These are phyloP conservation scores for Forficula auricularia DNA, from an alignment of 1,140 invertebrate genomes.

Conservation along the genomic window DNA sequence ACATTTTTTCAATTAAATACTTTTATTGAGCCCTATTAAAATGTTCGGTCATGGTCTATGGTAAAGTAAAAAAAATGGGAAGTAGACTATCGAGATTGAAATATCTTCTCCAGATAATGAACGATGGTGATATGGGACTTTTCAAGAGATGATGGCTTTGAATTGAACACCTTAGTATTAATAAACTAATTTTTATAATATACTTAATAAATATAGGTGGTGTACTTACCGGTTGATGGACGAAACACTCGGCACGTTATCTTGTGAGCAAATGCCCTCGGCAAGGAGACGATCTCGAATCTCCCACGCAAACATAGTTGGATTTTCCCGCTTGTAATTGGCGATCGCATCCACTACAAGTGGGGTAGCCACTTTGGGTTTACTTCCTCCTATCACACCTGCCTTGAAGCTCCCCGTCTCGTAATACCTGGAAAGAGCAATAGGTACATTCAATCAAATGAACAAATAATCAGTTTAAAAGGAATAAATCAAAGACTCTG, in stretches of 20 bases:
- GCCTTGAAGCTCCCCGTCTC: conserved; percentile 98
- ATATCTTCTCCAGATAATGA: no score
- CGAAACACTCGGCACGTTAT: conserved; percentile 96
- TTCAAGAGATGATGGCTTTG: no score
- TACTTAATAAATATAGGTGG: no score
- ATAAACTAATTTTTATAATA: no score
- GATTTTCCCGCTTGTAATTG: conserved; percentile 95
- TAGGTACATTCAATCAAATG: conserved; percentile 10
- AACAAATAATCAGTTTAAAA: background rate
- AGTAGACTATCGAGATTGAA: no score
- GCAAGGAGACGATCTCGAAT: conserved; percentile 90
- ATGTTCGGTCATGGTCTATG: no score
- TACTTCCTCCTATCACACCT: conserved; percentile 95
- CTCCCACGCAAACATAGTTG: conserved; percentile 99
- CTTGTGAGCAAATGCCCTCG: conserved; percentile 93
- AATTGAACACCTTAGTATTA: no score
- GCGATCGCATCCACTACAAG: conserved; percentile 96
- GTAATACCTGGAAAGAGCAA: conserved; percentile 79
- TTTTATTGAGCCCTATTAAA: no score
- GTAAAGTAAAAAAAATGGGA: no score
- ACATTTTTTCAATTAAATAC: no score
- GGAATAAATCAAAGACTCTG: no score
- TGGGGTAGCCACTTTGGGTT: conserved; percentile 97
- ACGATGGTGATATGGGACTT: no score
- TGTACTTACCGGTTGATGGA: conserved; percentile 95